A percentile compares a stretch with the other conserved stretches of the same genome.
Conservation (phyloP, 2,888 invertebrate species). For the Ormyrus thymus region DNA sequence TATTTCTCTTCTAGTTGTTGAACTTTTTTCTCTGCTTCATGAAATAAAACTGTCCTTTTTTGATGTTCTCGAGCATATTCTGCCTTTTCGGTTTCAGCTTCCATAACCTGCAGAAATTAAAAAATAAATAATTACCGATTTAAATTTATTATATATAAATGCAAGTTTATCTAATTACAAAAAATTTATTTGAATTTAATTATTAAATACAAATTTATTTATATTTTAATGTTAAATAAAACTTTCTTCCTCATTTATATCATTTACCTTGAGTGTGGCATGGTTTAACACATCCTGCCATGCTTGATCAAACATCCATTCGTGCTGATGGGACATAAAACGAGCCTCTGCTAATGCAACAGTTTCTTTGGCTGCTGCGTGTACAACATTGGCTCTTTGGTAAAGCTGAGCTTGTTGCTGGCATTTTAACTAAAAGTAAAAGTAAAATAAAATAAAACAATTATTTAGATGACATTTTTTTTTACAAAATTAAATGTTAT, state of each 20-base stretch:
- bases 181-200: neutral
- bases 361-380: slow-evolving; percentile 95
- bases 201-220: neutral
- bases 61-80: slow-evolving; percentile 93
- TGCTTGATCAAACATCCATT: slow-evolving; percentile 94
- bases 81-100: slow-evolving; percentile 93
- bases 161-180: neutral
- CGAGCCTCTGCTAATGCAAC: slow-evolving; percentile 92
- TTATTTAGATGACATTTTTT: slow-evolving; percentile 7
- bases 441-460: slow-evolving; percentile 12
- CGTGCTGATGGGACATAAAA: slow-evolving; percentile 83
- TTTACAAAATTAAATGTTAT: neutral
- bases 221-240: neutral
- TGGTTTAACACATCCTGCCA: slow-evolving; percentile 99
- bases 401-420: slow-evolving; percentile 93
- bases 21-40: slow-evolving; percentile 87
- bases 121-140: too few species aligned
- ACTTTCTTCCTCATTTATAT: too few species aligned
- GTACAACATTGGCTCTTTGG: slow-evolving; percentile 92
- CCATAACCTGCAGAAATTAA: slow-evolving; percentile 83
- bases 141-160: too few species aligned
- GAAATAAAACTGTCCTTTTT: slow-evolving; percentile 86
- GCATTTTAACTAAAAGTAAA: slow-evolving; percentile 81
- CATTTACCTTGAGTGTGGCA: slow-evolving; percentile 89
- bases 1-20: slow-evolving; percentile 89